Evolutionary conservation across 23 tunicate genomes (phyloP).

Genomic region (Styela clava): DNA sequence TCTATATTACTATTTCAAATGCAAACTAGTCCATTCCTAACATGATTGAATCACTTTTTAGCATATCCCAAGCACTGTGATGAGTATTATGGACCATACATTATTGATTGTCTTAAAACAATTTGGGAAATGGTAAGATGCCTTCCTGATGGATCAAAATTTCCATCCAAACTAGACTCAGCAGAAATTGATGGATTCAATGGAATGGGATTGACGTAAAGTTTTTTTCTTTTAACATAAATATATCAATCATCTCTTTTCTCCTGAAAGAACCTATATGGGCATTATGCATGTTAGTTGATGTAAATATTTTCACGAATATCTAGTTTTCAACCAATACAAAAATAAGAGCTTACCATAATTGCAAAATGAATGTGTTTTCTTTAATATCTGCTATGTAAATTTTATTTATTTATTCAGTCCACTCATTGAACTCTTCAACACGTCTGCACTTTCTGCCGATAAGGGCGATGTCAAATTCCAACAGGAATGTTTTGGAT

Average conservation of each 20-base stretch:
- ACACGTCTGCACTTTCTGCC: neutral
- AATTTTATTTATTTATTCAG: neutral
- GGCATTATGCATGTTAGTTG: no score
- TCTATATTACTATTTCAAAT: no score
- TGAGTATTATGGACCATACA: constrained; percentile 12
- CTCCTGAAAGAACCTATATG: no score
- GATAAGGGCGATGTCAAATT: constrained; percentile 8
- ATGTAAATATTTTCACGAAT: no score
- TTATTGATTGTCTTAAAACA: constrained; percentile 3
- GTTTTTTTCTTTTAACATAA: no score
- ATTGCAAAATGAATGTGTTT: no score
- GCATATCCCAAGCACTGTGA: constrained; percentile 25
- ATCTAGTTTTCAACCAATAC: no score
- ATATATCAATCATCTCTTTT: no score
- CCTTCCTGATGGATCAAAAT: constrained; percentile 3
- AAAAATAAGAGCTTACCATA: no score
- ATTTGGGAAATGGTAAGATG: constrained; percentile 11
- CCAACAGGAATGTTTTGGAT: constrained; percentile 35
- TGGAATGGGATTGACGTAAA: neutral
- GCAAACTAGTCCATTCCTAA: no score
- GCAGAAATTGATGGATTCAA: neutral
- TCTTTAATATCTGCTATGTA: no score
- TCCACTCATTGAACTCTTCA: neutral
- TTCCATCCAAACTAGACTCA: neutral
- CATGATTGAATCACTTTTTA: no score